Conservation (phyloP, 2,797 vertebrate species). For the Graptemys geographica region DNA sequence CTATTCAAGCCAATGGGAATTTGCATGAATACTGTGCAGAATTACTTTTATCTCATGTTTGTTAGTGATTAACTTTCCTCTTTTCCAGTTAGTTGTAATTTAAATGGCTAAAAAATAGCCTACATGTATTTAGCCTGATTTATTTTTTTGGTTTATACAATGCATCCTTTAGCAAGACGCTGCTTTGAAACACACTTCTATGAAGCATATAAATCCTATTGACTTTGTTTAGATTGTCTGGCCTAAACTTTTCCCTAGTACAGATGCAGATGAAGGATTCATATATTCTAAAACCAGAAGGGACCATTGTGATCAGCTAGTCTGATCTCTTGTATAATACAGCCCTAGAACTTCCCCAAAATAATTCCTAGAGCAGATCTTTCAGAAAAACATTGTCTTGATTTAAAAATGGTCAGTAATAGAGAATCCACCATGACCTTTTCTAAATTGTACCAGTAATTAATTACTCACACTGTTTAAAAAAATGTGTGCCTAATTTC, state of each 20-base stretch:
- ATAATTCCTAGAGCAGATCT: neutral
- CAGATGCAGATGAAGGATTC: neutral
- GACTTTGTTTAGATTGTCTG: neutral
- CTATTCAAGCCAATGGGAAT: neutral
- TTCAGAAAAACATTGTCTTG: neutral
- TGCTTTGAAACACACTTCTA: neutral
- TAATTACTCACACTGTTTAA: neutral
- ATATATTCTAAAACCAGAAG: neutral
- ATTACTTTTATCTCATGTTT: neutral
- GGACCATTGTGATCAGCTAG: neutral
- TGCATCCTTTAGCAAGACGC: neutral
- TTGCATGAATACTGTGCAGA: neutral
- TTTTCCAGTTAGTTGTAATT: neutral
- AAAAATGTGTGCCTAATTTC: neutral
- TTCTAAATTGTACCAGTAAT: neutral
- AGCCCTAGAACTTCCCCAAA: neutral
- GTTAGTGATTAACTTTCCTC: neutral
- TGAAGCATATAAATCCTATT: neutral
- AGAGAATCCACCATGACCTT: neutral
- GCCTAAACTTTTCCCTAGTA: neutral
- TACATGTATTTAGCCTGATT: neutral
- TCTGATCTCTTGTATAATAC: neutral
- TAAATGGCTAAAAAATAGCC: neutral
- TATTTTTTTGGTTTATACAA: neutral
- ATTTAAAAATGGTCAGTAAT: neutral